These are phyloP conservation scores for Polyploca ridens DNA, from an alignment of 2,888 invertebrate genomes.

Conservation along the genomic window DNA sequence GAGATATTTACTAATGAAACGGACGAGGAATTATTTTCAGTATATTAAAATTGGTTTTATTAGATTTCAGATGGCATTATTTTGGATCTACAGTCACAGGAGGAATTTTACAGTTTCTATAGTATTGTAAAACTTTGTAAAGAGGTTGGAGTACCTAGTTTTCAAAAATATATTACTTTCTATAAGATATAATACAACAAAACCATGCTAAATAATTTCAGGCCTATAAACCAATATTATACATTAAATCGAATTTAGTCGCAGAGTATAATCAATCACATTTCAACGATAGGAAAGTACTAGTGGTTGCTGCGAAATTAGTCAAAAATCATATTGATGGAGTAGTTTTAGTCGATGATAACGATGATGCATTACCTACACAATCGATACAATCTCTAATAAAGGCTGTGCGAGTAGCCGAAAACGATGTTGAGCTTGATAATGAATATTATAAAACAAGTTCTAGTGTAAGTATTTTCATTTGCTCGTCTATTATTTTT, in stretches of 20 bases:
- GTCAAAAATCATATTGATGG: constrained; percentile 35
- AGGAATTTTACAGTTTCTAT: background rate
- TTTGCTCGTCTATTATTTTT: constrained; percentile 19
- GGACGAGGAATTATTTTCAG: background rate
- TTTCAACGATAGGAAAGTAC: constrained; percentile 29
- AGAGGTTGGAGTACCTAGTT: background rate
- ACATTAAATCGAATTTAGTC: constrained; percentile 27
- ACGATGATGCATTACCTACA: constrained; percentile 21
- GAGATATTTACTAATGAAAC: constrained; percentile 34
- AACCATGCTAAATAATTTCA: constrained; percentile 12
- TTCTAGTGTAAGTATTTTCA: constrained; percentile 26
- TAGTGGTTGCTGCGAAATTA: constrained; percentile 30
- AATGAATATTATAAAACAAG: constrained; percentile 34
- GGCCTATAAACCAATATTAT: constrained; percentile 38
- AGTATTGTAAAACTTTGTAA: background rate
- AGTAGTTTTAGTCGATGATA: constrained; percentile 28
- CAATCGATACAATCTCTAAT: constrained; percentile 33
- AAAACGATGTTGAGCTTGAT: constrained; percentile 22
- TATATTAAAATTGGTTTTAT: constrained; percentile 21
- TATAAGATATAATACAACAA: too few relatives aligned
- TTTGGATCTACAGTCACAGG: constrained; percentile 27
- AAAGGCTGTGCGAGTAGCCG: constrained; percentile 34
- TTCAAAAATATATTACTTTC: too few relatives aligned
- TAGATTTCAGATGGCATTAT: constrained; percentile 52
- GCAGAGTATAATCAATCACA: constrained; percentile 28